Conservation (phyloP, 1,140 invertebrate species). For the Drosophila watanabei region DNA sequence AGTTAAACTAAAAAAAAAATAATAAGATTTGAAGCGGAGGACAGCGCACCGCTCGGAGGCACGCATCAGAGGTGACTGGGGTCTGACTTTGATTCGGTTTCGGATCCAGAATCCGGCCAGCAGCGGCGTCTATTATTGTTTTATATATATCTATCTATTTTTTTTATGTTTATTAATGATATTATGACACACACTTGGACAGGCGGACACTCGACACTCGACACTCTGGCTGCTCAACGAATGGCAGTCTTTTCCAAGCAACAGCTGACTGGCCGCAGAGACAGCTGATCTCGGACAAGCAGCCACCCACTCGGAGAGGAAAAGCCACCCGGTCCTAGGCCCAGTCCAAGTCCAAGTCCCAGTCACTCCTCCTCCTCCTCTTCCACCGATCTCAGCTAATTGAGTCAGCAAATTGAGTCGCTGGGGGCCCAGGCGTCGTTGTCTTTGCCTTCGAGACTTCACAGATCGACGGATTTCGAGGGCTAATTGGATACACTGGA, state of each 20-base stretch:
- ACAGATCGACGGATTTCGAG: slow-evolving; percentile 20
- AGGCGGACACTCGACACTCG: neutral
- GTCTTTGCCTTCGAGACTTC: slow-evolving; percentile 30
- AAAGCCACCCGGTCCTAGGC: neutral
- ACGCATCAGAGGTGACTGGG: slow-evolving; percentile 71
- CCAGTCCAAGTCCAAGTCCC: neutral
- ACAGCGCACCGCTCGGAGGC: slow-evolving; percentile 56
- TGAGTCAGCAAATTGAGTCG: slow-evolving; percentile 42
- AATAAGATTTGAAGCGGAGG: neutral
- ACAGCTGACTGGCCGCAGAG: slow-evolving; percentile 25
- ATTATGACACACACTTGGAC: slow-evolving; percentile 47
- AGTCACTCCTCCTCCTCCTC: neutral
- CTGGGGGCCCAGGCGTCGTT: slow-evolving; percentile 24
- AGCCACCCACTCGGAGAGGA: neutral
- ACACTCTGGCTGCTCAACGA: neutral
- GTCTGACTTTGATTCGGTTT: slow-evolving; percentile 40
- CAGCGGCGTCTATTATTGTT: slow-evolving; percentile 40
- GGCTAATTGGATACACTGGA: slow-evolving; percentile 14
- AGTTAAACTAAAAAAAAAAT: slow-evolving; percentile 13
- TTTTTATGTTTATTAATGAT: slow-evolving; percentile 69
- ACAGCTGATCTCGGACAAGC: slow-evolving; percentile 21
- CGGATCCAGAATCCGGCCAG: slow-evolving; percentile 40
- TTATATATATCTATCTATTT: slow-evolving; percentile 16
- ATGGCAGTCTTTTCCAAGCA: slow-evolving; percentile 1
- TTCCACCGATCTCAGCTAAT: slow-evolving; percentile 20